A percentile compares a stretch with the other conserved stretches of the same genome.
Evolutionary conservation across 1,140 invertebrate genomes (phyloP).

Genomic region (Macrotrachela quadricornifera): DNA sequence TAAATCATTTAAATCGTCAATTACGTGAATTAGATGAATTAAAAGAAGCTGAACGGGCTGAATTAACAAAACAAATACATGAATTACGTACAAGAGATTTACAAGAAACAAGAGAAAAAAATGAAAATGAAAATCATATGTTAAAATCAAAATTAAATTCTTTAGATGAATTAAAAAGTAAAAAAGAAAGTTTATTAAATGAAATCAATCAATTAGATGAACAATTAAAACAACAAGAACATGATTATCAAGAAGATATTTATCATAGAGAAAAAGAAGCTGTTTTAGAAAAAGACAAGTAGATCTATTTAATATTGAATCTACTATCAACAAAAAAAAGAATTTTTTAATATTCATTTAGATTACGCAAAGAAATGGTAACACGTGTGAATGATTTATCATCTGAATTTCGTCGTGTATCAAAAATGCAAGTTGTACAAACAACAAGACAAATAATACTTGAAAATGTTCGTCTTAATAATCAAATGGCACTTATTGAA

Average conservation of each 20-base stretch:
- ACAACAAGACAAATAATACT: conserved; percentile 55
- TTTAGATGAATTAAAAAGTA: conserved; percentile 60
- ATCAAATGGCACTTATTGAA: too few relatives aligned
- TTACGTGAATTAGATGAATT: conserved; percentile 56
- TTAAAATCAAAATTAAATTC: conserved; percentile 58
- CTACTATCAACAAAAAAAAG: too few relatives aligned
- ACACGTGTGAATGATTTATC: conserved; percentile 50
- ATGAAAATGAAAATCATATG: background rate
- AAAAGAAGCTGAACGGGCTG: conserved; percentile 38
- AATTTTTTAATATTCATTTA: conserved; percentile 16
- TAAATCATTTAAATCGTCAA: conserved; percentile 22
- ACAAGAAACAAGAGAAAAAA: conserved; percentile 50
- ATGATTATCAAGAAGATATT: conserved; percentile 47
- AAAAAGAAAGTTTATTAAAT: conserved; percentile 53
- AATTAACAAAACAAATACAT: conserved; percentile 36
- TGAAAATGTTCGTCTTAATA: conserved; percentile 18
- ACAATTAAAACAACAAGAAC: conserved; percentile 48
- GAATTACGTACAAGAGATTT: conserved; percentile 43
- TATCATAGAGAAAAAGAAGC: conserved; percentile 58
- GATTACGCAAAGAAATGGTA: conserved; percentile 64
- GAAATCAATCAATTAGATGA: conserved; percentile 58
- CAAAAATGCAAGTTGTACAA: conserved; percentile 57
- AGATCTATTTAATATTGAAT: conserved; percentile 15
- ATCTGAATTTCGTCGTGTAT: conserved; percentile 57
- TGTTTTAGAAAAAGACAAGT: conserved; percentile 52